Percentiles rank a stretch among this genome's conserved stretches.
Conservation (phyloP, 2,888 invertebrate genomes). For the Temnothorax ravouxi region DNA sequence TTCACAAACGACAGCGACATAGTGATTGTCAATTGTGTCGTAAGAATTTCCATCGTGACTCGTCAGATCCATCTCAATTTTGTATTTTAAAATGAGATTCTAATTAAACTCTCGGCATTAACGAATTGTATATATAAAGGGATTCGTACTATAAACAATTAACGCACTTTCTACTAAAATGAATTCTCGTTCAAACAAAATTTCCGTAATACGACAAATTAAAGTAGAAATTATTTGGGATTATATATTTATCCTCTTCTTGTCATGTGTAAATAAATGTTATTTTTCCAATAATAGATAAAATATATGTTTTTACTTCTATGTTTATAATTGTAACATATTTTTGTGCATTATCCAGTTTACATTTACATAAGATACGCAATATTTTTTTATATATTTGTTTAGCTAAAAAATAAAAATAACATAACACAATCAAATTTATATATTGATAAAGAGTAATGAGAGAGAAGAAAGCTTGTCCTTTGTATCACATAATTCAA, state of each 20-base stretch:
- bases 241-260: not conserved
- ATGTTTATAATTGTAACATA: not conserved
- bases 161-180: not conserved
- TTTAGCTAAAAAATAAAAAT: not conserved
- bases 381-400: not conserved
- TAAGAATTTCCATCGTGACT: not conserved
- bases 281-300: not conserved
- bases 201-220: not conserved
- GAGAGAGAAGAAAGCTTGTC: not conserved
- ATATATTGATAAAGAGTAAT: not conserved
- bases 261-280: not conserved
- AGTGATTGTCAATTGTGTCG: not conserved
- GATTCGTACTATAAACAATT: slow-evolving; percentile 18
- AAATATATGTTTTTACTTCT: not conserved
- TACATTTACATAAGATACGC: not conserved
- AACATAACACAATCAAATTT: not conserved
- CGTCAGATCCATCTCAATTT: not conserved
- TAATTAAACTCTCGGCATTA: slow-evolving; percentile 65
- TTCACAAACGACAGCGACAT: not conserved
- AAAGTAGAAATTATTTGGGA: not conserved
- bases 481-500: not conserved
- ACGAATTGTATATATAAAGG: slow-evolving; percentile 58
- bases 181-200: not conserved
- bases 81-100: slow-evolving; percentile 47
- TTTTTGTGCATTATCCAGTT: not conserved